A percentile compares a stretch with the other conserved stretches of the same genome.
Evolutionary conservation across 2,113 vertebrate genomes (phyloP).

Genomic region (Cebus imitator): DNA sequence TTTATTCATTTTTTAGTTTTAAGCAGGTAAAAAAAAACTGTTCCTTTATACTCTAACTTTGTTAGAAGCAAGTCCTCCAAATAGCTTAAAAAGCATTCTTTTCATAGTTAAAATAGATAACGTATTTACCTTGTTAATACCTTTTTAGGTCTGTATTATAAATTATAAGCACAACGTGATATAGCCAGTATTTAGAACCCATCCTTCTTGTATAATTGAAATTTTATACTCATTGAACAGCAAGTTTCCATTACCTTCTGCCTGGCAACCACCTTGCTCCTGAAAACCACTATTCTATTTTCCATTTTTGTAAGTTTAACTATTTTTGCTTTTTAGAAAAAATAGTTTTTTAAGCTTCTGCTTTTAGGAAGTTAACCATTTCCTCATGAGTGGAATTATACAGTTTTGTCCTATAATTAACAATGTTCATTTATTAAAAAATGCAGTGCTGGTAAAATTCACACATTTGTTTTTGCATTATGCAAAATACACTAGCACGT

Average conservation of each 20-base stretch:
- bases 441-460: background rate
- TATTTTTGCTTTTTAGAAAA: too few species aligned
- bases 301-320: too few species aligned
- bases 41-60: background rate
- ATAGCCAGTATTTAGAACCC: background rate
- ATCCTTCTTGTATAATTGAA: background rate
- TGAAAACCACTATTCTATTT: background rate
- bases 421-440: background rate
- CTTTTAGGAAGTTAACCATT: background rate
- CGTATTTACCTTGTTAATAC: background rate
- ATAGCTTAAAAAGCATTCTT: background rate
- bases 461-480: background rate
- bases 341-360: too few species aligned
- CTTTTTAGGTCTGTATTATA: background rate
- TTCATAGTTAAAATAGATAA: background rate
- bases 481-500: background rate
- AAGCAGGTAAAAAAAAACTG: background rate
- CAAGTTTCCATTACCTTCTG: background rate
- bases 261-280: background rate
- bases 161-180: background rate
- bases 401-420: background rate
- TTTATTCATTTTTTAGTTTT: background rate
- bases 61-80: background rate
- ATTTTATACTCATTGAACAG: background rate
- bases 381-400: background rate